These are phyloP conservation scores for Drosophila teissieri DNA, from an alignment of 1,140 invertebrate species.

Conservation along the genomic window DNA sequence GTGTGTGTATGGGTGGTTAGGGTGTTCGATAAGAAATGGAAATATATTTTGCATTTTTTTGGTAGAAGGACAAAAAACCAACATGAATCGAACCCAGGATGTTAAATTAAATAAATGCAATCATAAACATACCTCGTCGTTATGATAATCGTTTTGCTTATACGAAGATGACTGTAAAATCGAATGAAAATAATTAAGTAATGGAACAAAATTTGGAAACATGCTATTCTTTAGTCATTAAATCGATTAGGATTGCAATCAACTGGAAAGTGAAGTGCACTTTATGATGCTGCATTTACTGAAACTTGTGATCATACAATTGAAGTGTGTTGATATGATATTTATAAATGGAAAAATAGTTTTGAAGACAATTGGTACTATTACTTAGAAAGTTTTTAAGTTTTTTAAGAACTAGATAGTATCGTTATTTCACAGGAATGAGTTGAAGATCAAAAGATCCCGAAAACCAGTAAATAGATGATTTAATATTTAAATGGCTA, in stretches of 20 bases:
- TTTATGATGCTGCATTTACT: constrained; percentile 12
- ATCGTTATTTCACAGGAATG: not conserved
- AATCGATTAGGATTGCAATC: constrained; percentile 25
- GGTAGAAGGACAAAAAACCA: constrained; percentile 3
- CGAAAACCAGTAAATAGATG: not conserved
- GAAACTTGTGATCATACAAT: constrained; percentile 3
- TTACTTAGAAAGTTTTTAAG: not conserved
- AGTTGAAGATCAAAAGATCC: not conserved
- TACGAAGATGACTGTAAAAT: constrained; percentile 79
- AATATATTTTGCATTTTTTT: not conserved
- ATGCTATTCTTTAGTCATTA: constrained; percentile 2
- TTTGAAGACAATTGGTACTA: not conserved
- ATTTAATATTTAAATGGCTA: not conserved
- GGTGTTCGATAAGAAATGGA: not conserved
- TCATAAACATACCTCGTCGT: constrained; percentile 76
- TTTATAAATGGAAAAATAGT: no score
- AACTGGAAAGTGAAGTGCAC: constrained; percentile 21
- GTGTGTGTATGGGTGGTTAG: constrained; percentile 15
- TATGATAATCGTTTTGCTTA: constrained; percentile 74
- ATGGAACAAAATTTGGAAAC: constrained; percentile 54
- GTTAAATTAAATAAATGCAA: constrained; percentile 58
- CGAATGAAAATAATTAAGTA: constrained; percentile 67
- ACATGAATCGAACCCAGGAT: constrained; percentile 8
- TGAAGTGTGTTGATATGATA: constrained; percentile 12
- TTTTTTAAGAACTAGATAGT: not conserved